A percentile compares a stretch with the other conserved stretches of the same genome.
Conservation (phyloP, 2,797 vertebrate genomes). For the Siniperca scherzeri region DNA sequence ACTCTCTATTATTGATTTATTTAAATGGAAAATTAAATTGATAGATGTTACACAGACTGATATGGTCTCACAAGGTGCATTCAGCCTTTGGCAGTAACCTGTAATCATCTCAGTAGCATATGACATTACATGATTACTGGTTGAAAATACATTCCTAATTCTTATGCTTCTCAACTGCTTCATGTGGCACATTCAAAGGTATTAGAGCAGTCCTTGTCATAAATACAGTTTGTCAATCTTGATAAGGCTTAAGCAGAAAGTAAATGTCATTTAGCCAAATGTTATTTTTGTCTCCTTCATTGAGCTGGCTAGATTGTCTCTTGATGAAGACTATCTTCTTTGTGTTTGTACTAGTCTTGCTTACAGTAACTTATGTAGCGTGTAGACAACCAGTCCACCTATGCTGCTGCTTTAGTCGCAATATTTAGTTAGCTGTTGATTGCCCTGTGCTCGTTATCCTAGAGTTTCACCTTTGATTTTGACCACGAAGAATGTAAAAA, state of each 20-base stretch:
- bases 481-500: slow-evolving; percentile 4
- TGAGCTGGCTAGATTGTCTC: neutral
- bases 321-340: neutral
- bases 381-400: neutral
- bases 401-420: neutral
- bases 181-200: neutral
- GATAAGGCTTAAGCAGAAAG: neutral
- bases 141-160: neutral
- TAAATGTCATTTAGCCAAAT: slow-evolving; percentile 11
- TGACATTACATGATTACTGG: neutral
- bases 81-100: neutral
- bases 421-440: neutral
- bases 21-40: neutral
- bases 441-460: neutral
- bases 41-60: neutral
- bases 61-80: neutral
- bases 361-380: neutral
- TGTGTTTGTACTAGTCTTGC: neutral
- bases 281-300: neutral
- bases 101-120: neutral
- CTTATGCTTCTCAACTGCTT: neutral
- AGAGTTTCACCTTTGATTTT: slow-evolving; percentile 8
- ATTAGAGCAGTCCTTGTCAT: neutral
- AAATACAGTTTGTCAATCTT: neutral
- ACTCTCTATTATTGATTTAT: neutral